Evolutionary conservation across 2,113 vertebrate genomes (phyloP).

Genomic region (Halichoerus grypus): DNA sequence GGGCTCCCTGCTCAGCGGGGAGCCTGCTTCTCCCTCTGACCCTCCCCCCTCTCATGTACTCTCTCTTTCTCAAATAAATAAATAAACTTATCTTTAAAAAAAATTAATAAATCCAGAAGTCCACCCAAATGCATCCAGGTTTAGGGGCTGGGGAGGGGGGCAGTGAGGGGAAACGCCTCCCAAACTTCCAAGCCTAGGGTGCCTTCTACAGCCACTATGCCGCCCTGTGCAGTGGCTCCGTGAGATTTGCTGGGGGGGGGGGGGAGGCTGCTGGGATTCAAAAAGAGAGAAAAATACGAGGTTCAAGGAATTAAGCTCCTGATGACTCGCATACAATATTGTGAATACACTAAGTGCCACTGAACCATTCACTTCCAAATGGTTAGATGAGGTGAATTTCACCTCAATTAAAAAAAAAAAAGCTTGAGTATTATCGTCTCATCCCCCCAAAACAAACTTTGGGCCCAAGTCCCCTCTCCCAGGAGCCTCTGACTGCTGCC

Average conservation of each 20-base stretch:
- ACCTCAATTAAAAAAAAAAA: background rate
- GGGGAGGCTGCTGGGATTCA: background rate
- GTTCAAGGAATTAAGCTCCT: background rate
- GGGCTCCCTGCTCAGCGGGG: no score
- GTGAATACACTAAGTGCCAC: background rate
- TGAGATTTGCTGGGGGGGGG: background rate
- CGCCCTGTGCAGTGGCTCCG: background rate
- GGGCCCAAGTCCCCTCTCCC: background rate
- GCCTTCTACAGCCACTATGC: background rate
- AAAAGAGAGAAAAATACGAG: background rate
- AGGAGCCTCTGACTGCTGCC: background rate
- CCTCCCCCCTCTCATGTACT: no score
- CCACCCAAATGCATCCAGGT: background rate
- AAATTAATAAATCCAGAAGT: background rate
- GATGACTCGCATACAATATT: background rate
- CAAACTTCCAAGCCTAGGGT: background rate
- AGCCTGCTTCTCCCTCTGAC: no score
- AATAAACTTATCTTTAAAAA: background rate
- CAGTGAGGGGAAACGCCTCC: background rate
- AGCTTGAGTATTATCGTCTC: background rate
- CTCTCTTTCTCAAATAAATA: no score
- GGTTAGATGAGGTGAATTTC: background rate
- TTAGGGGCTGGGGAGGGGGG: background rate
- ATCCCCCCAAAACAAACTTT: background rate
- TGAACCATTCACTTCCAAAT: constrained; percentile 25